Evolutionary conservation across 2,888 invertebrate species (phyloP), one percentile per base, ranked within the genome.

Genomic region (Macroteleia sp.): DNA sequence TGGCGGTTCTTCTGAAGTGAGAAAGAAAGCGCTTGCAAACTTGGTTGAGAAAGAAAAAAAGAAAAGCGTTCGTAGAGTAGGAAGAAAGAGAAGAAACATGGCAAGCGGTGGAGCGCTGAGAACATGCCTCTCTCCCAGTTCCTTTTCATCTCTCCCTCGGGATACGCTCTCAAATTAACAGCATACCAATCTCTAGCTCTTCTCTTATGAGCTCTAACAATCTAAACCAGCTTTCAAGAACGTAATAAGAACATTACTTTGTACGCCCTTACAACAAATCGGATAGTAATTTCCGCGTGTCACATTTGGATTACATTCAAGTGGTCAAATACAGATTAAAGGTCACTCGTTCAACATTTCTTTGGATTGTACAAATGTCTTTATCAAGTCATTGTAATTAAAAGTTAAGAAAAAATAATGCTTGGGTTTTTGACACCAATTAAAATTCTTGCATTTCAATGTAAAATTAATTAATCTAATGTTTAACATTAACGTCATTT

Each of bases 131-230:
- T 67, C 67, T 78, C 57, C 80, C 69, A 57, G 80, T 82, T 83
- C 79, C 85, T 75, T 67, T 80, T 81, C 75, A 77, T 80, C 82
- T 83, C 66, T 74, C 76, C 85, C 86, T 85, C 81, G 67, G 87
- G 89, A 87, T 86, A 87, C 87, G 83, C 87, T 88, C 89, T 90
- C 88, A 88, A 91, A 91, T 90, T 90, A 90, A 90, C 90, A 89
- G 86, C 90, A 89, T 89, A 90, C 89, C 89, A 85, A 89, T 90
- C 88, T 87, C 87, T 86, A 84, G 83, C 85, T 81, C 82, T 84
- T 73, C 82, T 84, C 81, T 81, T 85, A 83, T 84, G 83, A 84
- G 81, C 83, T 84, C 81, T 79, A 81, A 85, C 84, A 82, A 83
- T 86, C 85, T 82, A 81, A 76, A 78, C 75, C 77, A 76, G 79